phyloP scores from a whole-genome alignment of 2,888 invertebrate genomes.

The Macaria liturata region DNA sequence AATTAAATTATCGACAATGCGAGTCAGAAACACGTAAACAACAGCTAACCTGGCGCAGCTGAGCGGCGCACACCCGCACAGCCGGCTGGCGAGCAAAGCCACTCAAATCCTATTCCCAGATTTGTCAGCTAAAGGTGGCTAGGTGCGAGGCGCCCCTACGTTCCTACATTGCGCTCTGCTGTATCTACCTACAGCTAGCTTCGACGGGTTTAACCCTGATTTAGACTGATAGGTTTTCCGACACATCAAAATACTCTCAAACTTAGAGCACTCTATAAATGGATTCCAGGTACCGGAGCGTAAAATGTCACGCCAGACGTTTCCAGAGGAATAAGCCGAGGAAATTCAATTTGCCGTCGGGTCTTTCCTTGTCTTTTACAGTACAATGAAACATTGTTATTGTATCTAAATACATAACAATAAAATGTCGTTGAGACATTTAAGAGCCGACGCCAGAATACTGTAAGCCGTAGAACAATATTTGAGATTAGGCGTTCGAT shows the following conservation, averaged over 20 bases:
- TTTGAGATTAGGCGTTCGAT: constrained; percentile 22
- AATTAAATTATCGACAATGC: constrained; percentile 26
- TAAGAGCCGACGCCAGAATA: constrained; percentile 33
- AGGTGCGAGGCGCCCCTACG: constrained; percentile 11
- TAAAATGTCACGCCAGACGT: constrained; percentile 39
- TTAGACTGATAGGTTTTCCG: constrained; percentile 17
- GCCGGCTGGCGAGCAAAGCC: constrained; percentile 30
- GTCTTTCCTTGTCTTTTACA: constrained; percentile 36
- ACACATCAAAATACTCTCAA: constrained; percentile 21
- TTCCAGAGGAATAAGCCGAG: constrained; percentile 37
- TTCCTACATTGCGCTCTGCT: constrained; percentile 13
- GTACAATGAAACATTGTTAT: constrained; percentile 39
- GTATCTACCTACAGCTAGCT: constrained; percentile 15
- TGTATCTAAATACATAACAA: constrained; percentile 41
- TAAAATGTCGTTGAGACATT: constrained; percentile 39
- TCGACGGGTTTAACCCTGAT: constrained; percentile 26
- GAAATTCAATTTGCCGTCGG: constrained; percentile 42
- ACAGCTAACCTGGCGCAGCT: constrained; percentile 39
- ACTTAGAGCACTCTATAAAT: constrained; percentile 30
- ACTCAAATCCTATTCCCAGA: constrained; percentile 31
- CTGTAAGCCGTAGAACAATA: constrained; percentile 20
- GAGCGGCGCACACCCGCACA: constrained; percentile 20
- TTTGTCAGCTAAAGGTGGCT: constrained; percentile 27
- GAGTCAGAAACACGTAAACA: constrained; percentile 22
- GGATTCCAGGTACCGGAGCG: constrained; percentile 25